A percentile compares a stretch with the other conserved stretches of the same genome.
These are phyloP conservation scores for Aurelia aurita complex sp. Pacific DNA, from an alignment of 30 jellyfish, hydroid and myxozoan species.

Conservation along the genomic window DNA sequence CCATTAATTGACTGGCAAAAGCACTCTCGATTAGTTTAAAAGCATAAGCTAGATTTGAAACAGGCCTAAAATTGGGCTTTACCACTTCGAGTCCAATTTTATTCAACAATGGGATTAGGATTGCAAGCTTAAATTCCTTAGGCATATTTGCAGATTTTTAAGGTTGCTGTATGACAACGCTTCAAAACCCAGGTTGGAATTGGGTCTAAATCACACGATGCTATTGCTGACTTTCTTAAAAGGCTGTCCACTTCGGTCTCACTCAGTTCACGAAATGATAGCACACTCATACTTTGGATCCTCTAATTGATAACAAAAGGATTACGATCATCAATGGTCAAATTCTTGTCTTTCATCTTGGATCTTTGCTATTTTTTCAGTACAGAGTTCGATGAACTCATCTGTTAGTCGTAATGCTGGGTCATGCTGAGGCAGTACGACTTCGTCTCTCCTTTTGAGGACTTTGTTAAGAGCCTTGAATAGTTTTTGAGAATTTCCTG, in stretches of 20 bases:
- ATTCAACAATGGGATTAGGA: background rate
- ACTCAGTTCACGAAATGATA: background rate
- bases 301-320: constrained; percentile 12
- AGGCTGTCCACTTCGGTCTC: constrained; percentile 5
- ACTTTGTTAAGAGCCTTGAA: no score
- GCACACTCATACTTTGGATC: constrained; percentile 32
- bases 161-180: constrained; percentile 63
- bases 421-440: background rate
- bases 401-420: constrained; percentile 1
- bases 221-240: background rate
- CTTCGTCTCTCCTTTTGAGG: no score
- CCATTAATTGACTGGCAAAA: no score
- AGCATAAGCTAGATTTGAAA: no score
- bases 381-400: background rate
- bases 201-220: background rate
- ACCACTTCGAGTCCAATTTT: constrained; percentile 68
- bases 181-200: constrained; percentile 17
- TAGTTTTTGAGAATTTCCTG: no score
- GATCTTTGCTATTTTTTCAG: constrained; percentile 4
- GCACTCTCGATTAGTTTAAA: background rate
- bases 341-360: constrained; percentile 4
- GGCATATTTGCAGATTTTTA: constrained; percentile 60
- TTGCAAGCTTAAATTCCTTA: constrained; percentile 60
- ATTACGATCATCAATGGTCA: background rate
- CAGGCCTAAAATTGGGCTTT: constrained; percentile 64